Base-by-base conservation (phyloP, 2,113 vertebrate species). In the Phocoena phocoena region DNA sequence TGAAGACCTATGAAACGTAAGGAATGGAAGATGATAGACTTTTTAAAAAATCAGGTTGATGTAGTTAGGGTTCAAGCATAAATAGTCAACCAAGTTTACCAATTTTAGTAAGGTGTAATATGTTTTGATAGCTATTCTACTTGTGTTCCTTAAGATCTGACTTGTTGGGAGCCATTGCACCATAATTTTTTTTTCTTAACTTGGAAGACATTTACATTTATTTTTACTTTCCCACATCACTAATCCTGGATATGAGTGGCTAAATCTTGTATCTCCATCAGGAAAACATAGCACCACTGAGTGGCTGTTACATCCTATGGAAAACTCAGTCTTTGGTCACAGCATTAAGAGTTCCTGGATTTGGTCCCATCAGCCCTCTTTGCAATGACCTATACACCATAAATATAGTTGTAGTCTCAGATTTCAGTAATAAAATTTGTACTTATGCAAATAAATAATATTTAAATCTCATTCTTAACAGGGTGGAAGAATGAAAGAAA, bases 401-500 rank as follows among this genome's bases (percentile, higher is more conserved):
- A 80, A 50, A 82, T 82, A 53, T 3, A 81, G 11, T 81, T 93
- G 33, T 9, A 44, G 33, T 33, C 58, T 87, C 85, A 58, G 5
- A 73, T 62, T 85, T 95, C 70, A 86, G 63, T 36, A n/a, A 23
- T 87, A 60, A 90, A 90, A 25, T 55, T 47, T 67, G 47, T 85
- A 10, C 44, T 93, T 85, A 23, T 11, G n/a, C 28, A 90, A n/a
- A 60, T 74, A 92, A 23, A 41, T 96, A 90, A 83, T 76, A 8
- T 23, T 87, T 63, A 77, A 95, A 89, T 53, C 1, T 13, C 77
- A 18, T 92, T 96, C 92, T 92, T 95, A 84, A 94, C 97, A 99
- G 96, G 95, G 98, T 98, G 98, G 98, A 99, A 99, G 99, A 98
- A 99, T 99, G 99, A 99, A 98, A 99, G 99, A 98, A 99, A 99